Evolutionary conservation across 2,797 vertebrate species (phyloP).

Genomic region (Arnoldichthys spilopterus): DNA sequence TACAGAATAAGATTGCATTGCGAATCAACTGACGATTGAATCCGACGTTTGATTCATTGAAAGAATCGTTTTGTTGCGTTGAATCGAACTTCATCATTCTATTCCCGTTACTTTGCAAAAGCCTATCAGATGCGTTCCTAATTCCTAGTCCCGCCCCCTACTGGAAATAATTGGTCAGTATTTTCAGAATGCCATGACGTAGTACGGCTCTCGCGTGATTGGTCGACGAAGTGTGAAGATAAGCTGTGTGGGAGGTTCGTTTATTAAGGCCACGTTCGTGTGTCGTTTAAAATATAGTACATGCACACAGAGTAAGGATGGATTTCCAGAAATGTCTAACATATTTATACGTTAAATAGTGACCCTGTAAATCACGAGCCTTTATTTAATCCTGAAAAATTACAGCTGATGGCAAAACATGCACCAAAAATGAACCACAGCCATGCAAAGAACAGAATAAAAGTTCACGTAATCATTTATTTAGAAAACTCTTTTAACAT

Average conservation of each 20-base stretch:
- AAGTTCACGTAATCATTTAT: conserved; percentile 40
- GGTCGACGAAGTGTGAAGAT: not conserved
- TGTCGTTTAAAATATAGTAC: not conserved
- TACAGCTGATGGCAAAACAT: not conserved
- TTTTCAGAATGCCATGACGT: not conserved
- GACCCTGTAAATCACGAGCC: not conserved
- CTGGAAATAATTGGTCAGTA: conserved; percentile 22
- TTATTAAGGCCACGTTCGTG: not conserved
- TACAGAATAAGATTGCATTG: not conserved
- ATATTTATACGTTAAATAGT: not conserved
- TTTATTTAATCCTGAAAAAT: not conserved
- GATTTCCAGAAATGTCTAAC: not conserved
- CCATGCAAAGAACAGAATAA: not conserved
- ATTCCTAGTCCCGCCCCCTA: not conserved
- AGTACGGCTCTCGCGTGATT: not conserved
- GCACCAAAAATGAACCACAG: not conserved
- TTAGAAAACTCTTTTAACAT: conserved; percentile 43
- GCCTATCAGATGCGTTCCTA: conserved; percentile 4
- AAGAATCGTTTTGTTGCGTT: not conserved
- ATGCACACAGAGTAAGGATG: not conserved
- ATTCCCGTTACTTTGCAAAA: conserved; percentile 20
- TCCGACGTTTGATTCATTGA: not conserved
- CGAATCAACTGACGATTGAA: not conserved
- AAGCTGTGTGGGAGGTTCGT: not conserved
- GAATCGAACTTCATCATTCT: not conserved